Base-by-base conservation (phyloP, 2,888 invertebrate genomes). In the Lasioglossum lativentre region DNA sequence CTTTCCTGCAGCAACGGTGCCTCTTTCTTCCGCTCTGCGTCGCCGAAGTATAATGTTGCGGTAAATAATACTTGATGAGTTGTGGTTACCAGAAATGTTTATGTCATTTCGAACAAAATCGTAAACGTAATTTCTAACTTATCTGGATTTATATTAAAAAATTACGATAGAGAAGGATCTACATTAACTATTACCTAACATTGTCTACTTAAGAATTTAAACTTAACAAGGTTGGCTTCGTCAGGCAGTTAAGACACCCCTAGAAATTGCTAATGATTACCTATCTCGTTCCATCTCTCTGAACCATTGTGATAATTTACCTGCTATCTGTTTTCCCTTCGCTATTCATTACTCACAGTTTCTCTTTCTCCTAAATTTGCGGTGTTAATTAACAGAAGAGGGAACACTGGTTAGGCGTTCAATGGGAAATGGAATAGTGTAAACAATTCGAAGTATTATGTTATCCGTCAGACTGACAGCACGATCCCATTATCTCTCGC, bases 401-500 rank as follows among this genome's bases (percentile, higher is more conserved):
- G 91, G 88, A 89, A 89, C 88, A 83, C 75, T 76, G 86, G 86
- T 74, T 82, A 71, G 83, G 73, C 73, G 77, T 81, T 72, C 63
- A 56, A 70, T 77, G 80, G 82, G 76, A 88, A 63, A 90, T 77
- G 86, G 89, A 87, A 86, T 91, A 92, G 88, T 91, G 92, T 92
- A 93, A 93, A 93, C 92, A 93, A 88, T 91, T 91, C 90, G 90
- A 91, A 92, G 92, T 93, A 93, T 93, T 92, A 93, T 92, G 93
- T 91, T 93, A 93, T 92, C 90, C 89, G 83, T 87, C 89, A 90
- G 90, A 91, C 93, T 92, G 93, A 93, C 93, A 93, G 92, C 91
- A 80, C 80, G 78, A 91, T 88, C 87, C 92, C 87, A 93, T 93
- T 93, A 93, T 92, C 91, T 91, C 88, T 90, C 91, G 85, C 77